Conservation (phyloP, 2,113 vertebrate genomes). For the Pseudopodoces humilis region DNA sequence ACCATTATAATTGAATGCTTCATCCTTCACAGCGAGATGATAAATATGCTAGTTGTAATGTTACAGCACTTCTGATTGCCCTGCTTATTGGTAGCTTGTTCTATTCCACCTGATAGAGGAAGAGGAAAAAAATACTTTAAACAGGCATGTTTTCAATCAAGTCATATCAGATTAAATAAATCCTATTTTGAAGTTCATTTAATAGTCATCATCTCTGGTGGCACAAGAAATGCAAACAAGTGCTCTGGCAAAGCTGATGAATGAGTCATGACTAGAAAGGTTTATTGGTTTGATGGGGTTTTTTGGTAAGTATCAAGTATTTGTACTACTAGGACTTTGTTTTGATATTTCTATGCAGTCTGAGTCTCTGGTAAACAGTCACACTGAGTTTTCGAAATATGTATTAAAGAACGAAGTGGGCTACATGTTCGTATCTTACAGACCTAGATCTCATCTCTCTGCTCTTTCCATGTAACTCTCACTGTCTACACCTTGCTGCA, state of each 20-base stretch:
- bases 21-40: not conserved
- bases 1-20: not conserved
- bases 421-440: not conserved
- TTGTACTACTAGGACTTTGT: not conserved
- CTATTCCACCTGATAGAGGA: not conserved
- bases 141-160: not conserved
- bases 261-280: not conserved
- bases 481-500: not conserved
- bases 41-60: not conserved
- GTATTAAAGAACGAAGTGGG: not conserved
- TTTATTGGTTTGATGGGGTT: not conserved
- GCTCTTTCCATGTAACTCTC: not conserved
- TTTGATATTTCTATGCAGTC: not conserved
- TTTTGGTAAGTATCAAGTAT: not conserved
- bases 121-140: not conserved
- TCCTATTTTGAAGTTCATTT: not conserved
- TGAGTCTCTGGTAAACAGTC: not conserved
- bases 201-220: not conserved
- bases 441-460: not conserved
- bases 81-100: not conserved
- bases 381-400: not conserved
- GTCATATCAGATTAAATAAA: not conserved
- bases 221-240: not conserved
- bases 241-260: not conserved
- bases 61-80: not conserved